A percentile compares a stretch with the other conserved stretches of the same genome.
These are phyloP conservation scores for Pygoscelis antarcticus DNA, from an alignment of 2,113 vertebrate genomes.

Conservation along the genomic window DNA sequence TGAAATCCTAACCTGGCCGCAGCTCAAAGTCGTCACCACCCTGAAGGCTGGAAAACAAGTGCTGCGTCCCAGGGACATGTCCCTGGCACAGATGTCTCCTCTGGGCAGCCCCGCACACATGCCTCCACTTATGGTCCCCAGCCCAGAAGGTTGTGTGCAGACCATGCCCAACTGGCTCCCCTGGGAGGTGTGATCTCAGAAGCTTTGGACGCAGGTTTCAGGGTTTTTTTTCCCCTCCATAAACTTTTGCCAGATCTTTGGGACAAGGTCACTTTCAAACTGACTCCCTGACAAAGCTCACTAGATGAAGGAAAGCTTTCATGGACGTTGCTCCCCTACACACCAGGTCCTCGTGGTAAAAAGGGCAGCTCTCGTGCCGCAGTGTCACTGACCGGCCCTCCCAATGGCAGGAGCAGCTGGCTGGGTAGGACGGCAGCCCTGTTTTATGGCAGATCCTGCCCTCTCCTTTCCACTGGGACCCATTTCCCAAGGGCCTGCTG, in stretches of 20 bases:
- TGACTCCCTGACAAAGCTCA: neutral
- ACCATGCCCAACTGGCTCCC: neutral
- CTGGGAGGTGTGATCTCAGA: neutral
- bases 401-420: neutral
- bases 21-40: neutral
- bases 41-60: conserved; percentile 40
- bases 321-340: neutral
- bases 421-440: neutral
- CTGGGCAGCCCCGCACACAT: neutral
- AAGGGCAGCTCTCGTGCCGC: neutral
- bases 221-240: neutral
- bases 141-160: conserved; percentile 9
- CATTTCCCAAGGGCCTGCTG: neutral
- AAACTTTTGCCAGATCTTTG: neutral
- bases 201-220: neutral
- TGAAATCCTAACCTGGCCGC: conserved; percentile 1
- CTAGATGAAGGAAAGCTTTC: neutral
- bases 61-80: neutral
- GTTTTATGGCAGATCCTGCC: neutral
- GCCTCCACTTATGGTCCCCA: neutral
- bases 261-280: conserved; percentile 21
- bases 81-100: neutral
- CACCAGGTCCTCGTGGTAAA: neutral
- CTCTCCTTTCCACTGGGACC: neutral
- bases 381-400: neutral